Evolutionary conservation across 1,140 invertebrate species (phyloP).

Genomic region (Pemphigus obesinymphae): DNA sequence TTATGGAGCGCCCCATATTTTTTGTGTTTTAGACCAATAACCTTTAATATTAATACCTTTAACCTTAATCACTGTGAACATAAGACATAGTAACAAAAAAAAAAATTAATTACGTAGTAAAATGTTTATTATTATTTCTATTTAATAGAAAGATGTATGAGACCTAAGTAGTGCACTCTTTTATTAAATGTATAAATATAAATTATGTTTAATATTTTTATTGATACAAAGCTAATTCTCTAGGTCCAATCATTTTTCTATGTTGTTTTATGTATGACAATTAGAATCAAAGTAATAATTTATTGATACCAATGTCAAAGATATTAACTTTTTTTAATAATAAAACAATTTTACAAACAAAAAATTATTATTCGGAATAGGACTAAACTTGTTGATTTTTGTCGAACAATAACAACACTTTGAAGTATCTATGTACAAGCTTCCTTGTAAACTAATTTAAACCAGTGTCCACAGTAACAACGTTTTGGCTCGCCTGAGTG

Average conservation of each 20-base stretch:
- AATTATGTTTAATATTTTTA: not conserved
- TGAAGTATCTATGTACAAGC: conserved; percentile 4
- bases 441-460: conserved; percentile 62
- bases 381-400: conserved; percentile 26
- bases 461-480: conserved; percentile 95
- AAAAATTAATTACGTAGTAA: not conserved
- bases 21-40: too few relatives aligned
- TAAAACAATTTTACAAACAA: conserved; percentile 31
- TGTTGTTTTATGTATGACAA: not conserved
- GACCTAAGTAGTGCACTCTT: not conserved
- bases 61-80: too few relatives aligned
- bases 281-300: not conserved
- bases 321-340: conserved; percentile 15
- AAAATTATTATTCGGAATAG: conserved; percentile 10
- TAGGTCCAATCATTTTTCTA: not conserved
- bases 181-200: not conserved
- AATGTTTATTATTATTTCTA: not conserved
- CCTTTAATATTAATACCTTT: too few relatives aligned
- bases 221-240: not conserved
- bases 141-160: not conserved
- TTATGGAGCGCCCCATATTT: too few relatives aligned
- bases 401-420: not conserved
- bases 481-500: conserved; percentile 80
- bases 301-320: conserved; percentile 14
- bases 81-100: too few relatives aligned